These are phyloP conservation scores for Agonopterix subpropinquella DNA, from an alignment of 2,888 invertebrate genomes.

Conservation along the genomic window DNA sequence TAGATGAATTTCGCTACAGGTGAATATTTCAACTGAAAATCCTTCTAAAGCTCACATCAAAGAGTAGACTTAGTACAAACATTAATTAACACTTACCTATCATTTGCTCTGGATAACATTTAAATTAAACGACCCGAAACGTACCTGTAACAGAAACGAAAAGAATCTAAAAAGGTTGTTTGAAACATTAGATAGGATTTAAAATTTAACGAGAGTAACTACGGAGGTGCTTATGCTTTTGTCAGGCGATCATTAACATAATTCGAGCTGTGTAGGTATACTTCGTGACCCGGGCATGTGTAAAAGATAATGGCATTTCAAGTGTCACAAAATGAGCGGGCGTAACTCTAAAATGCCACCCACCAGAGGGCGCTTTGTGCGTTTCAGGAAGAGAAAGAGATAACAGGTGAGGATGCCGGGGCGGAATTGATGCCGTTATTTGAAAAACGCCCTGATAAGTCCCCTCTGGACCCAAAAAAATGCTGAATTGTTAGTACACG, in stretches of 20 bases:
- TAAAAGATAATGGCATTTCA: slow-evolving; percentile 43
- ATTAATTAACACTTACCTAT: slow-evolving; percentile 21
- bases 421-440: slow-evolving; percentile 56
- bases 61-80: slow-evolving; percentile 24
- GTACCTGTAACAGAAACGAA: slow-evolving; percentile 55
- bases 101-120: slow-evolving; percentile 15
- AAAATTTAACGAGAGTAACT: slow-evolving; percentile 36
- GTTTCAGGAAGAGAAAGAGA: slow-evolving; percentile 51
- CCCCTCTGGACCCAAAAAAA: slow-evolving; percentile 52
- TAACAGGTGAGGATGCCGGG: slow-evolving; percentile 52
- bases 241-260: slow-evolving; percentile 44
- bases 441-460: slow-evolving; percentile 61
- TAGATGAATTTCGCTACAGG: slow-evolving; percentile 11
- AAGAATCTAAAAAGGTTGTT: slow-evolving; percentile 18
- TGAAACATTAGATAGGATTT: slow-evolving; percentile 30
- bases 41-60: slow-evolving; percentile 32
- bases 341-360: slow-evolving; percentile 35
- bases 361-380: slow-evolving; percentile 36
- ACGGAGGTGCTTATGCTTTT: slow-evolving; percentile 36
- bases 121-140: slow-evolving; percentile 13
- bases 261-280: slow-evolving; percentile 36
- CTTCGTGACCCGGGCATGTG: slow-evolving; percentile 30
- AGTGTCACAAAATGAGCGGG: slow-evolving; percentile 45
- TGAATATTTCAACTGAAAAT: slow-evolving; percentile 30
- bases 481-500: slow-evolving; percentile 39